phyloP scores from a whole-genome alignment of 2,113 vertebrate species.

The Scortum barcoo region DNA sequence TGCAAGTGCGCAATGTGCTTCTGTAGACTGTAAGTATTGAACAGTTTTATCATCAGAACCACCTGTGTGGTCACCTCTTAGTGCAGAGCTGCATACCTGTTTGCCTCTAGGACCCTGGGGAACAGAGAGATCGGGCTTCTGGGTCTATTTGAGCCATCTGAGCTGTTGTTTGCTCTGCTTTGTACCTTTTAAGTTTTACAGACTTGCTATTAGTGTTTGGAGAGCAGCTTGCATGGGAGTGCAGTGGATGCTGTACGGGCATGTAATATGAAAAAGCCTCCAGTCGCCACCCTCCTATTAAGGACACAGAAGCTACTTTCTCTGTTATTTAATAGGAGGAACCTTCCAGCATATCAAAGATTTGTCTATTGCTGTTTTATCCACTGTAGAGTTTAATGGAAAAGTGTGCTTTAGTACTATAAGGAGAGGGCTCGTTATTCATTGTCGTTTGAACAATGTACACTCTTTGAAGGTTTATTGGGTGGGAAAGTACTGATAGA shows the following conservation, averaged over 20 bases:
- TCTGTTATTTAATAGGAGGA: conserved; percentile 35
- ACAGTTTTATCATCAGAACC: conserved; percentile 1
- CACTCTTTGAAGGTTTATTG: conserved; percentile 49
- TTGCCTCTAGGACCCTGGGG: not conserved
- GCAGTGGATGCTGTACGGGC: conserved; percentile 12
- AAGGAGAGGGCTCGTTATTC: conserved; percentile 26
- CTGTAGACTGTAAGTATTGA: not conserved
- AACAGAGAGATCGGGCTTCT: conserved; percentile 3
- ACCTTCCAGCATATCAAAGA: conserved; percentile 44
- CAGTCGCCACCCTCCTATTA: conserved; percentile 35
- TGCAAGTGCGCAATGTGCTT: not conserved
- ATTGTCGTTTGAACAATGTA: conserved; percentile 32
- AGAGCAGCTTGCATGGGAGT: conserved; percentile 42
- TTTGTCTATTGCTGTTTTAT: conserved; percentile 14
- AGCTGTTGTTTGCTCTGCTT: conserved; percentile 53
- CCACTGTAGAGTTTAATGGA: conserved; percentile 10
- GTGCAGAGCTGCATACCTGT: not conserved
- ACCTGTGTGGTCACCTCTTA: not conserved
- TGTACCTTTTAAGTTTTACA: conserved; percentile 55
- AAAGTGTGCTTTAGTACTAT: conserved; percentile 9
- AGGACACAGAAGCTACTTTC: conserved; percentile 39
- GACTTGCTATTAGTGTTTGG: conserved; percentile 53
- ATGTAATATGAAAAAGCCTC: conserved; percentile 41
- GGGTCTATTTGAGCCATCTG: conserved; percentile 28
- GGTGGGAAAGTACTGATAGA: conserved; percentile 23